phyloP scores from a whole-genome alignment of 2,113 vertebrate species.

The Rhynchopsitta pachyrhyncha region DNA sequence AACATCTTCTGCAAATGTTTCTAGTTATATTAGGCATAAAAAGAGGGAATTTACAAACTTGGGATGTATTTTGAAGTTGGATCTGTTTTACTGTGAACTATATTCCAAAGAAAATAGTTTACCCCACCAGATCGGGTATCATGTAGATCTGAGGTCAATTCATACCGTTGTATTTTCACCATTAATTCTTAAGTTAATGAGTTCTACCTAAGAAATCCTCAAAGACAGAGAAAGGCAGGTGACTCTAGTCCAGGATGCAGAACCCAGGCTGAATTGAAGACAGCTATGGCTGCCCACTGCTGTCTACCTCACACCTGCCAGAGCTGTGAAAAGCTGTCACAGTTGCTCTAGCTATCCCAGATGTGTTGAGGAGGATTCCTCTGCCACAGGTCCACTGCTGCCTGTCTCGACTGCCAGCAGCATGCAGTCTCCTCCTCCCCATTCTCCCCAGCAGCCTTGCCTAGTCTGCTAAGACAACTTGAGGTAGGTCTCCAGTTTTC shows the following conservation, averaged over 20 bases:
- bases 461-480: background rate
- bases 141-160: background rate
- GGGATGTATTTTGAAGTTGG: background rate
- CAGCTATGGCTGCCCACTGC: background rate
- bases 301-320: rapidly evolving
- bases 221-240: background rate
- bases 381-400: background rate
- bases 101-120: background rate
- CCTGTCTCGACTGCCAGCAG: rapidly evolving
- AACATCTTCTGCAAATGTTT: background rate
- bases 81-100: background rate
- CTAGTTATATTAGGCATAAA: background rate
- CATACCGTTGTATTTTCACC: background rate
- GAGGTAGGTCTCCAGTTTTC: background rate
- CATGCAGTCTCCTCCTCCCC: background rate
- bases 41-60: background rate
- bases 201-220: background rate
- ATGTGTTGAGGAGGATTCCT: background rate
- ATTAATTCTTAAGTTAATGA: background rate
- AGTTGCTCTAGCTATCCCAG: rapidly evolving
- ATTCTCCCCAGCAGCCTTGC: no score
- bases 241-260: rapidly evolving
- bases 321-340: background rate
- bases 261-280: background rate
- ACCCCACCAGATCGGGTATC: background rate